phyloP scores from a whole-genome alignment of 2,113 vertebrate genomes.

The Prinia subflava region DNA sequence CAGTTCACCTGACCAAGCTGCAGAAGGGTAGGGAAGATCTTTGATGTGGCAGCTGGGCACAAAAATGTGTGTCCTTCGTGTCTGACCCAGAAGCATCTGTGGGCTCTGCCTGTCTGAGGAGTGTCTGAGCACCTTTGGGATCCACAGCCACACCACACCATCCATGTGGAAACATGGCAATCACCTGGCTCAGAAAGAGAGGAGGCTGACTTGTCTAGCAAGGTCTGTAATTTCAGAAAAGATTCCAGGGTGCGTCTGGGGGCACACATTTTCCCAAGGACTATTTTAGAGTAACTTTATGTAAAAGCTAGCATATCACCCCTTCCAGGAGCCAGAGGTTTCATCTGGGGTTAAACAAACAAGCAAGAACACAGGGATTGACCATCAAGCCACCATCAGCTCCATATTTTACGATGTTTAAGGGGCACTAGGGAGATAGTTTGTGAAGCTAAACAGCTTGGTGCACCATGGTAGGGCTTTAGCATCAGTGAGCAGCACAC shows the following conservation, averaged over 20 bases:
- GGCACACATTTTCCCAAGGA: not conserved
- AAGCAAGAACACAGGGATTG: not conserved
- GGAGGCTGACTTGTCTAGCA: not conserved
- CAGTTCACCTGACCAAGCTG: not conserved
- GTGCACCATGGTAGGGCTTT: not conserved
- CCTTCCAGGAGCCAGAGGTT: not conserved
- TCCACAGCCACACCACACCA: not conserved
- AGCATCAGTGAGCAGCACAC: not conserved
- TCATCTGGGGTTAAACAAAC: not conserved
- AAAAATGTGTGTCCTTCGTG: not conserved
- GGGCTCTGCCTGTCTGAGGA: not conserved
- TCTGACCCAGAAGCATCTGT: not conserved
- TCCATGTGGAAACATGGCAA: fast-evolving
- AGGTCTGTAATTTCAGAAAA: not conserved
- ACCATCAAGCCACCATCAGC: not conserved
- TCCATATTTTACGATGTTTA: fast-evolving
- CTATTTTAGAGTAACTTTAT: not conserved
- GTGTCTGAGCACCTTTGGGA: not conserved
- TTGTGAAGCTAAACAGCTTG: not conserved
- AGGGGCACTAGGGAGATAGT: not conserved
- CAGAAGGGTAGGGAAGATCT: not conserved
- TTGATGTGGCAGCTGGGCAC: not conserved
- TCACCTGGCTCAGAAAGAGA: not conserved
- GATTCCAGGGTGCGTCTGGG: not conserved
- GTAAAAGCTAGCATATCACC: not conserved